Evolutionary conservation across 2,797 vertebrate genomes (phyloP).

Genomic region (Astyanax mexicanus): DNA sequence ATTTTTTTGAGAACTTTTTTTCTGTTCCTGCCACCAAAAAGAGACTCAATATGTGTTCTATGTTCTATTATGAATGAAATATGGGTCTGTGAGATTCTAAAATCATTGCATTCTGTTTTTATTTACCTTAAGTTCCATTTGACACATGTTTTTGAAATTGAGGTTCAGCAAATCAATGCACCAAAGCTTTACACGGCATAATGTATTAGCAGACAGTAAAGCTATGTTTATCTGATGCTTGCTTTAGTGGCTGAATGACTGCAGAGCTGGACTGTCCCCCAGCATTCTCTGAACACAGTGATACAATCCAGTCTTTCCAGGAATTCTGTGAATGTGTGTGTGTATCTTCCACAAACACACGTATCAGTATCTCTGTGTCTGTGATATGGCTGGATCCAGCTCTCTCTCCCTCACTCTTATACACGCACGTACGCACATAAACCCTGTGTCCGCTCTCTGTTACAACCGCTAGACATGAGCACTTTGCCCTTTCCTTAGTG

Average conservation of each 20-base stretch:
- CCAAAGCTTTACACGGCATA: not conserved
- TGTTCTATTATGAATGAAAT: too few species aligned
- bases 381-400: constrained; percentile 38
- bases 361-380: constrained; percentile 30
- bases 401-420: not conserved
- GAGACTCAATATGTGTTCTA: too few species aligned
- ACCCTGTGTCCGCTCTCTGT: not conserved
- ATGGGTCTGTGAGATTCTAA: too few species aligned
- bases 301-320: constrained; percentile 43
- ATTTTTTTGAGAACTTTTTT: too few species aligned
- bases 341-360: constrained; percentile 43
- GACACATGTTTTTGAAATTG: too few species aligned
- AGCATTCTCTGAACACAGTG: constrained; percentile 34
- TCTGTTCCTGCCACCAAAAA: too few species aligned
- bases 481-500: constrained; percentile 10
- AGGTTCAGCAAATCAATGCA: too few species aligned
- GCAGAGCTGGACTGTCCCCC: constrained; percentile 23
- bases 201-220: constrained; percentile 13
- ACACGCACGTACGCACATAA: constrained; percentile 3
- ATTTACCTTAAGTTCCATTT: too few species aligned
- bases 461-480: constrained; percentile 8
- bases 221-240: constrained; percentile 33
- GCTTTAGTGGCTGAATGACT: constrained; percentile 25
- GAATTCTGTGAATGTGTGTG: constrained; percentile 47
- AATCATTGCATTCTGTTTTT: too few species aligned